These are phyloP conservation scores for Apteryx mantelli DNA, from an alignment of 2,113 vertebrate species.

Conservation along the genomic window DNA sequence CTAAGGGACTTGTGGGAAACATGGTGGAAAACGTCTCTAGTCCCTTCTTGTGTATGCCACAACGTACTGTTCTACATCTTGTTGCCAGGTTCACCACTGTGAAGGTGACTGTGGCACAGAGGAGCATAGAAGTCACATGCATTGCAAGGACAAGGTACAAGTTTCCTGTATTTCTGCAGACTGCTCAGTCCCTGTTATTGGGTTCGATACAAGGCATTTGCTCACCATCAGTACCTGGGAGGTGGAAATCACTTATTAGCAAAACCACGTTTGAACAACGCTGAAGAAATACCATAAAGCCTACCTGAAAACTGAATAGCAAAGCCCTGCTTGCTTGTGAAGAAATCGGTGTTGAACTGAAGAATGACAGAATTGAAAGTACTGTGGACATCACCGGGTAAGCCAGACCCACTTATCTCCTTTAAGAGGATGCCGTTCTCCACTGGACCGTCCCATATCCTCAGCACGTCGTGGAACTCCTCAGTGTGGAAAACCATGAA, in stretches of 20 bases:
- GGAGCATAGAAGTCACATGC: neutral
- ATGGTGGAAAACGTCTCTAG: neutral
- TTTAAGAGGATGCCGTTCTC: constrained; percentile 92
- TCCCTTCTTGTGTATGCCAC: neutral
- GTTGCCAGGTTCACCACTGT: neutral
- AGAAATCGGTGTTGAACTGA: constrained; percentile 98
- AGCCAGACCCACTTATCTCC: constrained; percentile 87
- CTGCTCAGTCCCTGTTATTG: rapidly evolving
- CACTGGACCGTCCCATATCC: constrained; percentile 95
- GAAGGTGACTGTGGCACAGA: neutral
- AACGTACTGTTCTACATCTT: rapidly evolving
- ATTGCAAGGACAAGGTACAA: neutral
- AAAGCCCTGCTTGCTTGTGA: constrained; percentile 99
- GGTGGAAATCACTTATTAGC: neutral
- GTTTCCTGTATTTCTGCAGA: neutral
- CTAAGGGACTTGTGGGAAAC: neutral
- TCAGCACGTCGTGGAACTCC: constrained; percentile 93
- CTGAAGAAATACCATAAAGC: neutral
- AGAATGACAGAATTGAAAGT: constrained; percentile 93
- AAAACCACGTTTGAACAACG: rapidly evolving
- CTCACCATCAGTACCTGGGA: neutral
- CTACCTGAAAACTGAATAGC: constrained; percentile 94
- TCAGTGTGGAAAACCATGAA: constrained; percentile 98
- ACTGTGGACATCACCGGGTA: constrained; percentile 91
- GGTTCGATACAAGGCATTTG: rapidly evolving